Percentiles rank a stretch among this genome's conserved stretches.
Evolutionary conservation across 2,888 invertebrate species (phyloP).

Genomic region (Drosophila dives): DNA sequence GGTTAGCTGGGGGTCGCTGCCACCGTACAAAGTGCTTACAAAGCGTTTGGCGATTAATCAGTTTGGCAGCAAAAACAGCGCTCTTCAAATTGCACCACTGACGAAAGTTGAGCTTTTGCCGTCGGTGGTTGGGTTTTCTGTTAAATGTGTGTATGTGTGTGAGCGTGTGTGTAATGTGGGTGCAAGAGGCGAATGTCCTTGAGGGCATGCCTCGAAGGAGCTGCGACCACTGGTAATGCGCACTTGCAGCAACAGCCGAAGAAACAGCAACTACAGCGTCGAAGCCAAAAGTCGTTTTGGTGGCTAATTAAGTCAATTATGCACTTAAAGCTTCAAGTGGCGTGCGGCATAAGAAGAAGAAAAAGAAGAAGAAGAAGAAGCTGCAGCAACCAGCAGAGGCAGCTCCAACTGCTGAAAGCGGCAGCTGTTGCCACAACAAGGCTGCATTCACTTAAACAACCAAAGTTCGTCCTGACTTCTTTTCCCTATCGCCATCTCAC

Average conservation of each 20-base stretch:
- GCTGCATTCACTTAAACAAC: slow-evolving; percentile 75
- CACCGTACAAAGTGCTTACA: slow-evolving; percentile 71
- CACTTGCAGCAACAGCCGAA: slow-evolving; percentile 26
- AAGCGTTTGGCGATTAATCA: slow-evolving; percentile 80
- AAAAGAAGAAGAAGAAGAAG: neutral
- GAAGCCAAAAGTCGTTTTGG: slow-evolving; percentile 70
- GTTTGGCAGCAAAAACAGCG: slow-evolving; percentile 62
- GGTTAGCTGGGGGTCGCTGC: slow-evolving; percentile 8
- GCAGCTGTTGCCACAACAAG: slow-evolving; percentile 25
- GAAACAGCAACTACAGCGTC: slow-evolving; percentile 19
- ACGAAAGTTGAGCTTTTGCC: slow-evolving; percentile 29
- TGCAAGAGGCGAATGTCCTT: slow-evolving; percentile 59
- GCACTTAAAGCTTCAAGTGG: slow-evolving; percentile 75
- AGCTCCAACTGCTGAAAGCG: neutral
- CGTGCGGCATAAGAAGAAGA: slow-evolving; percentile 57
- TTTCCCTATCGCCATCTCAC: slow-evolving; percentile 54
- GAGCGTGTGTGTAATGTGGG: neutral
- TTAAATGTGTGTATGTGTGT: neutral
- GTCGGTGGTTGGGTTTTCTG: slow-evolving; percentile 1
- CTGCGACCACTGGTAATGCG: slow-evolving; percentile 39
- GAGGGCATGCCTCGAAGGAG: slow-evolving; percentile 63
- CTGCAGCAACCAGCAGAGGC: slow-evolving; percentile 5
- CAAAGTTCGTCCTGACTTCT: slow-evolving; percentile 74
- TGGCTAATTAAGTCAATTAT: slow-evolving; percentile 78
- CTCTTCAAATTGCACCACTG: slow-evolving; percentile 17